Conservation (phyloP, 1,140 invertebrate genomes). For the Maniola jurtina region DNA sequence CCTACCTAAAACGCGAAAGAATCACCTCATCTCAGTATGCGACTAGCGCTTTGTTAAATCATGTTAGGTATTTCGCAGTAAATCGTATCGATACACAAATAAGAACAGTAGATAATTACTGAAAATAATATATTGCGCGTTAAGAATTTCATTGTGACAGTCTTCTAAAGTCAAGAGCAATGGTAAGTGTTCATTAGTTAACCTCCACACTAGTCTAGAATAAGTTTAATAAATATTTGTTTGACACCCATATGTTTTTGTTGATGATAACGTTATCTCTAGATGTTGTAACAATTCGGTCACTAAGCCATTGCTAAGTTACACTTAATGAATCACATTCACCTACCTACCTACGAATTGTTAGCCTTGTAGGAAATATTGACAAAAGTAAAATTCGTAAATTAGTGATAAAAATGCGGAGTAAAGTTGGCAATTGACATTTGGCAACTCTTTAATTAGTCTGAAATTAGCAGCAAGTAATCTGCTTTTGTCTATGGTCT, state of each 20-base stretch:
- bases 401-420: too few relatives aligned
- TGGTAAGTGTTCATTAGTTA: not conserved
- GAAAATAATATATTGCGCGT: not conserved
- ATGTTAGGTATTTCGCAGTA: not conserved
- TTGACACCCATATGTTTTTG: too few relatives aligned
- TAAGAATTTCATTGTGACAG: not conserved
- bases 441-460: too few relatives aligned
- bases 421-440: too few relatives aligned
- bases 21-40: conserved; percentile 5
- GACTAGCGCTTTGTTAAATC: not conserved
- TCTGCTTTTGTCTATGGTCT: too few relatives aligned
- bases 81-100: not conserved
- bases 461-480: too few relatives aligned
- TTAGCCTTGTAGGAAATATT: too few relatives aligned
- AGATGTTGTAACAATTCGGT: conserved; percentile 3
- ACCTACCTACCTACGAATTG: not conserved
- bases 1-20: not conserved
- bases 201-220: too few relatives aligned
- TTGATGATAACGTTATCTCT: not conserved
- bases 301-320: not conserved
- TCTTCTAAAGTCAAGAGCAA: not conserved
- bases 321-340: not conserved
- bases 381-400: too few relatives aligned
- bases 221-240: too few relatives aligned
- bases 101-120: not conserved